Evolutionary conservation across 2,113 vertebrate species (phyloP).

Genomic region (Mirounga angustirostris): DNA sequence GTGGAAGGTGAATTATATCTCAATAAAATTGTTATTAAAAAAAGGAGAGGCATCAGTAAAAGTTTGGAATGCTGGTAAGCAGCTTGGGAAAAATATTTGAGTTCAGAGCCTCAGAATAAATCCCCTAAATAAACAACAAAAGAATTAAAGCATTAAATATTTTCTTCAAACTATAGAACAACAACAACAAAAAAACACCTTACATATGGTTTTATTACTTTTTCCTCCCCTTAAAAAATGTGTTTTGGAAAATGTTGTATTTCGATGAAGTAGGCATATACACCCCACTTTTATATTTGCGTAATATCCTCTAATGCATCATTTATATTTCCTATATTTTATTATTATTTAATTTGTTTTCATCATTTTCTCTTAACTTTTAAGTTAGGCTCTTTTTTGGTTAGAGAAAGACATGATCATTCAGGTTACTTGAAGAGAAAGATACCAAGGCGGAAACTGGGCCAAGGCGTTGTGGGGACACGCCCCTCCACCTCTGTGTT

Average conservation of each 20-base stretch:
- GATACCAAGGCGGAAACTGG: no score
- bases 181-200: background rate
- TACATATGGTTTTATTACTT: background rate
- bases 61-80: background rate
- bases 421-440: background rate
- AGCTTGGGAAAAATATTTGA: background rate
- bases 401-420: background rate
- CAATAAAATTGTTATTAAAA: background rate
- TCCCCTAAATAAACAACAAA: background rate
- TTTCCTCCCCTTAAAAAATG: background rate
- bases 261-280: background rate
- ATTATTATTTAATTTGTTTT: background rate
- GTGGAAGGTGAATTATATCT: background rate
- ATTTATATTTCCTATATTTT: background rate
- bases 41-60: background rate
- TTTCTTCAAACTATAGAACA: background rate
- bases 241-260: background rate
- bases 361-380: background rate
- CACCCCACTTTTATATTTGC: background rate
- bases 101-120: slow-evolving; percentile 26
- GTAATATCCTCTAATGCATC: background rate
- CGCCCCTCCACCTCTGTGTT: background rate
- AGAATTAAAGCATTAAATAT: background rate
- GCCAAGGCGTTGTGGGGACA: no score
- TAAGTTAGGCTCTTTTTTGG: background rate